Evolutionary conservation across 2,888 invertebrate species (phyloP).

Genomic region (Tenthredo notha): DNA sequence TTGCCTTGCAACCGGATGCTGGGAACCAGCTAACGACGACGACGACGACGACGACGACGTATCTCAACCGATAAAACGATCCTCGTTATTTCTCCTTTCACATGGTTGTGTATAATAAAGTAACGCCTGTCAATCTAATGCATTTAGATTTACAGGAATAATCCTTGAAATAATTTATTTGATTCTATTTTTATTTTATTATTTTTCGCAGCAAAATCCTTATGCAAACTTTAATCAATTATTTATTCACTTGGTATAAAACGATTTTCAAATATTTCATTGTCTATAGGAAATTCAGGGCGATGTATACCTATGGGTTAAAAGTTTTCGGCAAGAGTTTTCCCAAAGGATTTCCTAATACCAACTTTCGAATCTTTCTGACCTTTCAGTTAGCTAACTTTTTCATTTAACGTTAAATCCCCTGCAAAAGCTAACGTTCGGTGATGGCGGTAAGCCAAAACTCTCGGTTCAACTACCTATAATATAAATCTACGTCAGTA

Average conservation of each 20-base stretch:
- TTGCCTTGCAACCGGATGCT: constrained; percentile 41
- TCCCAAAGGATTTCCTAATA: constrained; percentile 5
- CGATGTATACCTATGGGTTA: not conserved
- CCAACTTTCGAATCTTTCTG: constrained; percentile 15
- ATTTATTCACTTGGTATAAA: not conserved
- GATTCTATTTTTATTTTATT: not conserved
- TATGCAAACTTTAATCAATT: not conserved
- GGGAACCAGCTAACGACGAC: constrained; percentile 14
- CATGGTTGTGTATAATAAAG: not conserved
- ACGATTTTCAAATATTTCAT: not conserved
- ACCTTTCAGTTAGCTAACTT: constrained; percentile 11
- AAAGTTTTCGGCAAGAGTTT: constrained; percentile 11
- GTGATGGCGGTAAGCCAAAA: constrained; percentile 9
- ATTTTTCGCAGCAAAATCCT: not conserved
- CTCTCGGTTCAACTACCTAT: not conserved
- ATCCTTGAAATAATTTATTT: not conserved
- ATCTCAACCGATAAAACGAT: constrained; percentile 10
- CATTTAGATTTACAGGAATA: not conserved
- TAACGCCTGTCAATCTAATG: not conserved
- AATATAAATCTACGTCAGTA: not conserved
- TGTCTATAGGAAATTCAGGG: not conserved
- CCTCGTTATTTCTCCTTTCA: constrained; percentile 15
- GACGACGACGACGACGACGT: too few relatives aligned
- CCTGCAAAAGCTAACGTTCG: not conserved
- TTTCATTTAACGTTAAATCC: constrained; percentile 41